phyloP scores from a whole-genome alignment of 2,113 vertebrate genomes.

The Thinocorus orbignyianus region DNA sequence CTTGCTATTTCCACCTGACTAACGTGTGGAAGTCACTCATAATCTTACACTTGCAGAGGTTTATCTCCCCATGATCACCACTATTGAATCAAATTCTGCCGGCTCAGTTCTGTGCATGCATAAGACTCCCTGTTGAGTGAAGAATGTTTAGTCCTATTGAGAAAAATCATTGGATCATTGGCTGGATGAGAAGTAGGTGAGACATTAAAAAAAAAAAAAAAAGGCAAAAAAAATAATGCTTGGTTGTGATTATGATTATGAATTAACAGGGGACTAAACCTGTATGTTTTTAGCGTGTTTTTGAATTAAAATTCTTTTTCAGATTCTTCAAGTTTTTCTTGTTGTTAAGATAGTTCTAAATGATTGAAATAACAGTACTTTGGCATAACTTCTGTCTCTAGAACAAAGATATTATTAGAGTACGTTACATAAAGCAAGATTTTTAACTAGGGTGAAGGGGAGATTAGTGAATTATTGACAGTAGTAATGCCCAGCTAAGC shows the following conservation, averaged over 20 bases:
- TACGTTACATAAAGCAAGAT: neutral
- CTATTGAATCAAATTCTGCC: neutral
- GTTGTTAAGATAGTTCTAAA: neutral
- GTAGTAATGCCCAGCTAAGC: neutral
- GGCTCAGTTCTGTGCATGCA: neutral
- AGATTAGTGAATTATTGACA: neutral
- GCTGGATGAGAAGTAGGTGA: neutral
- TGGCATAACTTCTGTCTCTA: neutral
- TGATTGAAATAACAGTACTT: neutral
- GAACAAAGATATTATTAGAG: neutral
- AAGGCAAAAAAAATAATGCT: neutral
- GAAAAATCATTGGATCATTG: neutral
- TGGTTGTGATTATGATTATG: neutral
- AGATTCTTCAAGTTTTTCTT: neutral
- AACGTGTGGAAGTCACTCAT: neutral
- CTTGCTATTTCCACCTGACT: neutral
- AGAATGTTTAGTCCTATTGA: neutral
- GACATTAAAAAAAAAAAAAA: neutral
- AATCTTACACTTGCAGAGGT: neutral
- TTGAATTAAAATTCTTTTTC: neutral
- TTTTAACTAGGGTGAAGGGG: neutral
- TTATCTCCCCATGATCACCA: neutral
- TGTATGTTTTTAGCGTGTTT: neutral
- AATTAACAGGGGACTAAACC: neutral
- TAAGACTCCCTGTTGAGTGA: neutral